These are phyloP conservation scores for Metalampra italica DNA, from an alignment of 2,888 invertebrate genomes.

Conservation along the genomic window DNA sequence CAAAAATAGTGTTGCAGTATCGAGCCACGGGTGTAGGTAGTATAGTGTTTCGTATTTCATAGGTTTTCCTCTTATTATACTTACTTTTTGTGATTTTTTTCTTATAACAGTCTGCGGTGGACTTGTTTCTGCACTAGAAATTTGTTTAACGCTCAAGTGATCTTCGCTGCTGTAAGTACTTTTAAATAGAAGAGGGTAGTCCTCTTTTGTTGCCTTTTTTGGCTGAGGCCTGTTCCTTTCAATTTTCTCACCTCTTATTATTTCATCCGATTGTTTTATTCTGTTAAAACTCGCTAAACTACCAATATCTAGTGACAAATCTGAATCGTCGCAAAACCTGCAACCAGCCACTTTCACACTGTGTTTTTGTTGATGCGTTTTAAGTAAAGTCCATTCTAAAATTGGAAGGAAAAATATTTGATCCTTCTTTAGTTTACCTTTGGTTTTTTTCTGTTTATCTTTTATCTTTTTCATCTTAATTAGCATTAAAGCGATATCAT, in stretches of 20 bases:
- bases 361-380: no score
- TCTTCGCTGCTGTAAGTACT: not conserved
- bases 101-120: not conserved
- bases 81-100: not conserved
- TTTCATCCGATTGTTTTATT: slow-evolving; percentile 21
- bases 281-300: slow-evolving; percentile 17
- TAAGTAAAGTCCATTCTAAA: not conserved
- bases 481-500: slow-evolving; percentile 32
- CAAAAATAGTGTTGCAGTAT: no score
- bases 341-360: no score
- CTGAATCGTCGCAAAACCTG: slow-evolving; percentile 30
- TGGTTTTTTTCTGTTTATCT: slow-evolving; percentile 6
- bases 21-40: no score
- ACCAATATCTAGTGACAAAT: slow-evolving; percentile 27
- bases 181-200: not conserved
- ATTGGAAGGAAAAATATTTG: not conserved
- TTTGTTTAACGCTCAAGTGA: not conserved
- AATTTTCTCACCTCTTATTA: slow-evolving; percentile 47
- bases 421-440: no score
- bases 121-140: no score
- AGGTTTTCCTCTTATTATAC: no score
- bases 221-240: slow-evolving; percentile 28
- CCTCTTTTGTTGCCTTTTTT: slow-evolving; percentile 17
- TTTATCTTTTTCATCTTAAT: slow-evolving; percentile 31
- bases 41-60: no score